Conservation (phyloP, 2,113 vertebrate genomes). For the Amphiprion percula region DNA sequence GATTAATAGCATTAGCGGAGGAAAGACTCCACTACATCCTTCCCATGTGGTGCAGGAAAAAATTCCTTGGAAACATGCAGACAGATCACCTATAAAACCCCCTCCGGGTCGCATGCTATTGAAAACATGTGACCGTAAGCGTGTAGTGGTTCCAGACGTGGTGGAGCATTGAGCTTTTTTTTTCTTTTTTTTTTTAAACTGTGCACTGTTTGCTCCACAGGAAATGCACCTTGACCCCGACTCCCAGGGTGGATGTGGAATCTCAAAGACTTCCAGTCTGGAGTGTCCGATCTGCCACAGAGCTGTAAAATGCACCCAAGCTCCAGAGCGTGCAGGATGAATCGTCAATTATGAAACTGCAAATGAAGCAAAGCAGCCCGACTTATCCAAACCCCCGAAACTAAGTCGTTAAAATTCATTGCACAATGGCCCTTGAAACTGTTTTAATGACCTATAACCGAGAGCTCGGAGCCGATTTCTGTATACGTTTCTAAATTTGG, state of each 20-base stretch:
- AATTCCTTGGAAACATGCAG: slow-evolving; percentile 68
- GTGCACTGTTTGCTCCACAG: slow-evolving; percentile 49
- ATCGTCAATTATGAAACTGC: slow-evolving; percentile 1
- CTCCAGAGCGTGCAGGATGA: background rate
- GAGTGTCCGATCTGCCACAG: slow-evolving; percentile 7
- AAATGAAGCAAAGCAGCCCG: slow-evolving; percentile 12
- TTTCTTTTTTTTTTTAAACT: slow-evolving; percentile 3
- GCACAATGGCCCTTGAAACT: slow-evolving; percentile 28
- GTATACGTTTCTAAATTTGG: slow-evolving; percentile 61
- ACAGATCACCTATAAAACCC: slow-evolving; percentile 44
- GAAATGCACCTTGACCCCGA: slow-evolving; percentile 74
- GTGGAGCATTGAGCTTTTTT: background rate
- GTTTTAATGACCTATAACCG: slow-evolving; percentile 47
- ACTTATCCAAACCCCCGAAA: background rate
- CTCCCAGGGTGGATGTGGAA: slow-evolving; percentile 55
- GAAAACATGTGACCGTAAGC: slow-evolving; percentile 64
- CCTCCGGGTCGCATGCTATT: slow-evolving; percentile 31
- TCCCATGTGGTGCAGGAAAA: slow-evolving; percentile 63
- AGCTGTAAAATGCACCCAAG: slow-evolving; percentile 9
- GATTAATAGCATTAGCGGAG: slow-evolving; percentile 74
- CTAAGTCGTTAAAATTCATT: background rate
- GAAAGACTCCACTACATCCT: slow-evolving; percentile 61
- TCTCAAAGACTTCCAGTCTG: slow-evolving; percentile 30
- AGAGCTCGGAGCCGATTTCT: slow-evolving; percentile 31
- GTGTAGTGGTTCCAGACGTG: slow-evolving; percentile 59